Percentiles rank a stretch among this genome's conserved stretches.
Evolutionary conservation across 2,113 vertebrate species (phyloP).

Genomic region (Phyllostomus hastatus): DNA sequence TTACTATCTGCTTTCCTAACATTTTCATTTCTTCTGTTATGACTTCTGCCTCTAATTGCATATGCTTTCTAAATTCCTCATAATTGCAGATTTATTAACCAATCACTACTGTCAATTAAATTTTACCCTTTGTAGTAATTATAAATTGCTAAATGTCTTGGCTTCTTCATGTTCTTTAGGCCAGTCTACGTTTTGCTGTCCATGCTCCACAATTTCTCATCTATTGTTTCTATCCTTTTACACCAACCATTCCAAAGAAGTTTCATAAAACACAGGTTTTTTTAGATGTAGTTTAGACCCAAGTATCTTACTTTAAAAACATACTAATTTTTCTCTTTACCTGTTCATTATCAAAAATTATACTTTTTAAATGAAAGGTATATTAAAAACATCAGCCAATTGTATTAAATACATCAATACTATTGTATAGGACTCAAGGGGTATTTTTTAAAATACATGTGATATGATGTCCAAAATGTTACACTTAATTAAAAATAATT

Average conservation of each 20-base stretch:
- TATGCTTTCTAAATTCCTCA: not conserved
- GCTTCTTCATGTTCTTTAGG: not conserved
- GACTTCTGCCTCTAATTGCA: not conserved
- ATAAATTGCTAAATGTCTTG: not conserved
- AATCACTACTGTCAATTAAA: not conserved
- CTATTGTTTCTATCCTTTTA: not conserved
- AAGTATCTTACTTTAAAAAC: not conserved
- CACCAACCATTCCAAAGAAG: not conserved
- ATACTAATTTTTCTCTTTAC: not conserved
- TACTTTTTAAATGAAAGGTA: not conserved
- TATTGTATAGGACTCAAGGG: not conserved
- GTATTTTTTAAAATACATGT: not conserved
- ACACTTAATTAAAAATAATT: not conserved
- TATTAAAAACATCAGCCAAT: not conserved
- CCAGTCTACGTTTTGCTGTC: not conserved
- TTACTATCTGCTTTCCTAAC: not conserved
- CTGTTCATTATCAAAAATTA: not conserved
- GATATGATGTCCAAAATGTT: not conserved
- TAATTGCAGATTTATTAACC: not conserved
- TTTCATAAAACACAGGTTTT: not conserved
- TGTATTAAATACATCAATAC: no score
- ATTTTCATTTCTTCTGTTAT: not conserved
- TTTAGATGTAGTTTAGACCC: not conserved
- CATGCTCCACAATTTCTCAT: not conserved
- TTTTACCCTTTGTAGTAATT: not conserved